Base-by-base conservation (phyloP, 2,888 invertebrate genomes). In the Allacma fusca region DNA sequence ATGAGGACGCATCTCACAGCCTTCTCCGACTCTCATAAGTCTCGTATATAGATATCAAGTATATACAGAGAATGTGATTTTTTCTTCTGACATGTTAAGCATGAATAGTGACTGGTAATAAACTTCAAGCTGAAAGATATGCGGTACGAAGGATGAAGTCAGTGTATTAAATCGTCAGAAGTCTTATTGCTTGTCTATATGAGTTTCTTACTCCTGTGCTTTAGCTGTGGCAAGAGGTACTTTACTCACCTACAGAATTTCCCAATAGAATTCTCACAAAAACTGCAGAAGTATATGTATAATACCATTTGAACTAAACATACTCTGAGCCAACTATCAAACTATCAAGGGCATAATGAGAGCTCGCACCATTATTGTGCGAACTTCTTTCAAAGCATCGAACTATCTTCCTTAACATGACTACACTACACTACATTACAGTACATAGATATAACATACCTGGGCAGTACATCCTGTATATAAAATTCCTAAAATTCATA, bases 201-300 rank as follows among this genome's bases (percentile, higher is more conserved):
- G 34, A 34, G 34, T 34, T 34, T 34, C 34, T 34, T 34, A 34
- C 34, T 34, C 34, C 34, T 7, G 9, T 34, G n/a, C 50, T n/a
- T n/a, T 50, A 9, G n/a, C n/a, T 50, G 50, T n/a, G 2, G 50
- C 50, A 16, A 2, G 19, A 16, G 50, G 16, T 50, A 50, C 16
- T 2, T 50, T 50, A 50, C 16, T 13, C n/a, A 50, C 16, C 50
- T 50, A 50, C 9, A n/a, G 50, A 5, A 50, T 50, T 50, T 50
- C 50, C 50, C 50, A 50, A 50, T 50, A 50, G 16, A 50, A 50
- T 16, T 50, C 50, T 50, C 50, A 50, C 50, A 50, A 16, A 50
- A 50, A 50, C n/a, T 50, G 19, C 19, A 50, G n/a, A n/a, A n/a
- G n/a, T n/a, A n/a, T n/a, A n/a, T n/a, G n/a, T n/a, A n/a, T n/a